Conservation (phyloP, 23 tunicate species). For the Phallusia fumigata region DNA sequence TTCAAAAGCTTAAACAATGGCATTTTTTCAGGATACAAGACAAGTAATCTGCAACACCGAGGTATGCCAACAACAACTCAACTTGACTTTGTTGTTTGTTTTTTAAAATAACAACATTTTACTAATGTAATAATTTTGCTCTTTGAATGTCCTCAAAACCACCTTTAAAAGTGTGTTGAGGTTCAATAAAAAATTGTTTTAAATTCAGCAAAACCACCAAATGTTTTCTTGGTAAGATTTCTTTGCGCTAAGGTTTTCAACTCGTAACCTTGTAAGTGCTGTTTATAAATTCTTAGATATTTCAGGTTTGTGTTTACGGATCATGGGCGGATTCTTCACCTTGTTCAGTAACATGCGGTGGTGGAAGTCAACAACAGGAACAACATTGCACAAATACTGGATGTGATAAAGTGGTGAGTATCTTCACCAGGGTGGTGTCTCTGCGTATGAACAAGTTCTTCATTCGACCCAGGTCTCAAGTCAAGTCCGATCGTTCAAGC, state of each 20-base stretch:
- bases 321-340: conserved; percentile 7
- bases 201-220: background rate
- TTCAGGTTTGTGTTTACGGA: conserved; percentile 19
- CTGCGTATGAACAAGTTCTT: no score
- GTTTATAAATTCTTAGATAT: no score
- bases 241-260: no score
- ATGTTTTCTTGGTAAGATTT: no score
- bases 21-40: background rate
- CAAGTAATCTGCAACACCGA: background rate
- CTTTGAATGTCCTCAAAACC: no score
- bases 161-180: no score
- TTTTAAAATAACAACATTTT: background rate
- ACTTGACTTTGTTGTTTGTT: background rate
- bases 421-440: no score
- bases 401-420: conserved; percentile 9
- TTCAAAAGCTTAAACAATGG: no score
- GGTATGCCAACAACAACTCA: background rate
- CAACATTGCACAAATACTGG: conserved; percentile 7
- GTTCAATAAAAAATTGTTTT: no score
- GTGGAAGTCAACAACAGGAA: conserved; percentile 20
- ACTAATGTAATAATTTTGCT: background rate
- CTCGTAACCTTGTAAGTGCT: background rate
- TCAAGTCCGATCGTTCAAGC: no score
- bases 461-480: background rate
- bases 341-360: conserved; percentile 25